Conservation (phyloP, 2,888 invertebrate species). For the Acholoe squamosa region DNA sequence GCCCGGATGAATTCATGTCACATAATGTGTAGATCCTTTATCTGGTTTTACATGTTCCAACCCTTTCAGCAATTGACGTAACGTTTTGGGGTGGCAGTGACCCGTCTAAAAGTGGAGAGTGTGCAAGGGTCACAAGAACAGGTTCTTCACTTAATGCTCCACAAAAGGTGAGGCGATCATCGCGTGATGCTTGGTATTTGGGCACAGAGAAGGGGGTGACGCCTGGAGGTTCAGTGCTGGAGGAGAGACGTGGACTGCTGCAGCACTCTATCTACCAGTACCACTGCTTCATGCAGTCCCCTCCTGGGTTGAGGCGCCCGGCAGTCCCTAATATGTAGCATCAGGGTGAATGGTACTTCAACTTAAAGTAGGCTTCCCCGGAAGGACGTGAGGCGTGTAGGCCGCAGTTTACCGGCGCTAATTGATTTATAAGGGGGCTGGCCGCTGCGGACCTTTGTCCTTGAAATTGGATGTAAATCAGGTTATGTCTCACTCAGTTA, state of each 20-base stretch:
- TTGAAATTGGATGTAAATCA: conserved; percentile 3
- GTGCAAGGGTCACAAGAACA: background rate
- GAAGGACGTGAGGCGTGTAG: background rate
- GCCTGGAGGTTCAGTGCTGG: conserved; percentile 11
- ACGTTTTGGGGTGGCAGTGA: background rate
- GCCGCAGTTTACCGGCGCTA: background rate
- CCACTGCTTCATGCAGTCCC: background rate
- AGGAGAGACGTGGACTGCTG: background rate
- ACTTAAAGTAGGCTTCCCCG: background rate
- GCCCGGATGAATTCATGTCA: no score
- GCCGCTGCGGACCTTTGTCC: background rate
- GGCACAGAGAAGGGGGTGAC: background rate
- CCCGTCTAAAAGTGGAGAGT: background rate
- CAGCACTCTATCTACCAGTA: background rate
- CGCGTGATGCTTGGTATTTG: conserved; percentile 28
- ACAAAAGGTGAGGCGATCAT: conserved; percentile 43
- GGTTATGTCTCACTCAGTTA: background rate
- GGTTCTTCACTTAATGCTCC: conserved; percentile 22
- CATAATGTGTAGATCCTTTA: no score
- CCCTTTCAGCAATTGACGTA: conserved; percentile 23
- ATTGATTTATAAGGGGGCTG: conserved; percentile 9
- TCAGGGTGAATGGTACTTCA: background rate
- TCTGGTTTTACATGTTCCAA: background rate
- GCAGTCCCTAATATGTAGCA: background rate
- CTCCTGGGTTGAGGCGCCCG: background rate